Evolutionary conservation across 2,888 invertebrate species (phyloP), one percentile per base, ranked within the genome.

Genomic region (Yponomeuta plumbellus): DNA sequence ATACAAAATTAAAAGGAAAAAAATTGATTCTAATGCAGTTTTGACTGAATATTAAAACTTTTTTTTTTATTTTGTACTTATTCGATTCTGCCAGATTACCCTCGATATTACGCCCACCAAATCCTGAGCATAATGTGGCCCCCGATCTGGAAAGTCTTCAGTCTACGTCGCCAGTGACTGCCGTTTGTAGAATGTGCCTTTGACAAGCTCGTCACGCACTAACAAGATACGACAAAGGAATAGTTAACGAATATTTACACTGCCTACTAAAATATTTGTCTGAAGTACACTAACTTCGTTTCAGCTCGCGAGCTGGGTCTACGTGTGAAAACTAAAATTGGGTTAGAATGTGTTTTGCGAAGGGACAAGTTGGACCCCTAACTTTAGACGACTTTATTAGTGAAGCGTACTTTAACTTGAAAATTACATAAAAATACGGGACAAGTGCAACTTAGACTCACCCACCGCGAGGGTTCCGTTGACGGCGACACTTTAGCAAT

Each of bases 221-320:
- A 77, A 75, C 78, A 76, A 74, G 73, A 75, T 69, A 75, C 73
- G 76, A 83, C 83, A 85, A 84, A 83, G 84, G 84, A 84, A 85
- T 86, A 81, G 85, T 85, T 86, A 83, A 84, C 80, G 81, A 83
- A 84, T 81, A 79, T 83, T 81, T 81, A 73, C 77, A 70, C 72
- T 73, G 70, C 72, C 75, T 76, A 74, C 74, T 65, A 39, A 65
- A 65, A 65, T 65, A 65, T 65, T 65, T 65, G 65, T 17, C 26
- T 57, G 23, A 65, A 65, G 52, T 65, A 57, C 23, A 56, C 2
- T 65, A 26, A 56, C 56, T 65, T 65, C 26, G 26, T 65, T 65
- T 26, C 21, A 21, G 17, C 44, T 52, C 44, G 13, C 13, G 44
- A 52, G 44, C 8, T 52, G 44, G 44, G 44, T 17, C 44, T 52